phyloP scores from a whole-genome alignment of 2,797 vertebrate species.

The Myotis planiceps region DNA sequence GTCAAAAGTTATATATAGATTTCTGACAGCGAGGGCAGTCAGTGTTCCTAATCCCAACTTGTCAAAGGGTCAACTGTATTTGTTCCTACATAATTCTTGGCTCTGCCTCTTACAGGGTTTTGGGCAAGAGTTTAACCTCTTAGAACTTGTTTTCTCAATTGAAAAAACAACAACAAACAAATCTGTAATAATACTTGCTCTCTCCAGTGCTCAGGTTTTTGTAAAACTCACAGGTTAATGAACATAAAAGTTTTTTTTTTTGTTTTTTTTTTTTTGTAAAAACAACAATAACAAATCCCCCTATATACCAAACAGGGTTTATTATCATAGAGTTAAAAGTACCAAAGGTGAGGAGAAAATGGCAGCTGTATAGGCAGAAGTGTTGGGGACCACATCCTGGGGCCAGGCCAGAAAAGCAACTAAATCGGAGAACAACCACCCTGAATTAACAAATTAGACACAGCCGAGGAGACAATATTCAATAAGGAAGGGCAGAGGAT shows the following conservation, averaged over 20 bases:
- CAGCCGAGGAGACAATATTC: no score
- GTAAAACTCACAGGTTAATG: not conserved
- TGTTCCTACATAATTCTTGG: not conserved
- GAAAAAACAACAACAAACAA: not conserved
- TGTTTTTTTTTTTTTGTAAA: not conserved
- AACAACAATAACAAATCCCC: not conserved
- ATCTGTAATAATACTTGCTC: not conserved
- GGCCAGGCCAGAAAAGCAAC: no score
- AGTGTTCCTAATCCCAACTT: not conserved
- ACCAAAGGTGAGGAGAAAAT: not conserved
- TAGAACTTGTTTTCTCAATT: not conserved
- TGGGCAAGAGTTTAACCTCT: not conserved
- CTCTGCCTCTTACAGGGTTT: not conserved
- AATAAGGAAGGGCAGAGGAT: no score
- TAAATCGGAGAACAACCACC: no score
- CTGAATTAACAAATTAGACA: no score
- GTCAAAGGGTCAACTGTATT: not conserved
- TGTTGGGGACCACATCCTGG: no score
- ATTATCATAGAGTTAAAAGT: not conserved
- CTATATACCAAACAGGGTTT: not conserved
- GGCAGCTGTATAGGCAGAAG: no score
- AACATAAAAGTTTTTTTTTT: not conserved
- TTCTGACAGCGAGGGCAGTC: not conserved
- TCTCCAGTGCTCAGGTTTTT: not conserved
- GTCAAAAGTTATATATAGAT: not conserved